Conservation (phyloP, 2,797 vertebrate species). For the Peromyscus nudipes region DNA sequence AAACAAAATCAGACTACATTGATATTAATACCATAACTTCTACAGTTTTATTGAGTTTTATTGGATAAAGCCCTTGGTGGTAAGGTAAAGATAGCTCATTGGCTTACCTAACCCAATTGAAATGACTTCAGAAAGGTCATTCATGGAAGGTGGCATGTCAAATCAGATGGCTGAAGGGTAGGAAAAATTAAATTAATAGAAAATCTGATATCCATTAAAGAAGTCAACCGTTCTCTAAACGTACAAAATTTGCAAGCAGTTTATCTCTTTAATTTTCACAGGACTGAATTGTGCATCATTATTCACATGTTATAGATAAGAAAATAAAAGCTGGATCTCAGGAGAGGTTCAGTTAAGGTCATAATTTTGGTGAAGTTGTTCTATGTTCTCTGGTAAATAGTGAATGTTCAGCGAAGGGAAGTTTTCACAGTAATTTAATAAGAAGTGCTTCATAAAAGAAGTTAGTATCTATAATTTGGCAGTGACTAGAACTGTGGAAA, state of each 20-base stretch:
- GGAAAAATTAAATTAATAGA: not conserved
- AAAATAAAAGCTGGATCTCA: constrained; percentile 15
- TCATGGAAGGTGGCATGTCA: not conserved
- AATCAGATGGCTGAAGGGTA: not conserved
- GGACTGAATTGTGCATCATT: not conserved
- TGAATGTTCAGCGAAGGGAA: not conserved
- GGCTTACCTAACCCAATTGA: not conserved
- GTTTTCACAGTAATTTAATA: not conserved
- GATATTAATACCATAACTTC: not conserved
- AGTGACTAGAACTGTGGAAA: not conserved
- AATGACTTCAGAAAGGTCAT: not conserved
- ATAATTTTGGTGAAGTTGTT: not conserved
- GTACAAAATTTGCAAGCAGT: not conserved
- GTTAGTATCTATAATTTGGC: not conserved
- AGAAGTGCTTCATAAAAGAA: not conserved
- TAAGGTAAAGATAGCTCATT: not conserved
- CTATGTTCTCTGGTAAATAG: not conserved
- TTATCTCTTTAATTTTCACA: not conserved
- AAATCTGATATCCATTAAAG: constrained; percentile 23
- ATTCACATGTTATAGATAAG: not conserved
- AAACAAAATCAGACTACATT: not conserved
- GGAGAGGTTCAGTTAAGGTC: not conserved
- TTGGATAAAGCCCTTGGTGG: not conserved
- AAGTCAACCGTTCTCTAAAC: not conserved
- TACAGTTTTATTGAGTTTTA: not conserved